Percentiles rank a stretch among this genome's conserved stretches.
These are phyloP conservation scores for Alauda arvensis DNA, from an alignment of 2,797 vertebrate species.

Conservation along the genomic window DNA sequence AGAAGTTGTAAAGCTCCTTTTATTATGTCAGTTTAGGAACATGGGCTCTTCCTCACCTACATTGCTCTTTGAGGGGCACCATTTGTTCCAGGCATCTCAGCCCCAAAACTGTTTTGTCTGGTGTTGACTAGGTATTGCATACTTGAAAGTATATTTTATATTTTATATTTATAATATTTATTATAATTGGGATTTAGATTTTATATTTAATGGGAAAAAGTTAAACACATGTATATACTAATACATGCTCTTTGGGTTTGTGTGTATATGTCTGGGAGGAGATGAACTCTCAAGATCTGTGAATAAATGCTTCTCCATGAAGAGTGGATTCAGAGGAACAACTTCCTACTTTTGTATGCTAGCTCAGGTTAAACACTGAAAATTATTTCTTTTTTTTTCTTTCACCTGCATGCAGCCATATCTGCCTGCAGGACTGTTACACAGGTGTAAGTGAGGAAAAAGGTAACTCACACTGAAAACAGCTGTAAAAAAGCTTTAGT, in stretches of 20 bases:
- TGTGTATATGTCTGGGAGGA: neutral
- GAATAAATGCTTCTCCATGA: neutral
- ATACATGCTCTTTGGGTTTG: neutral
- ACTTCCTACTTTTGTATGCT: neutral
- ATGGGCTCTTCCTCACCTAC: neutral
- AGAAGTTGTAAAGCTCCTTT: neutral
- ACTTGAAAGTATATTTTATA: neutral
- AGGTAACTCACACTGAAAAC: neutral
- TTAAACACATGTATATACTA: neutral
- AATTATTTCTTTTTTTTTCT: neutral
- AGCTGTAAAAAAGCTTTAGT: neutral
- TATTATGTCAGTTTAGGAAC: neutral
- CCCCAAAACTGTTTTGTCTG: neutral
- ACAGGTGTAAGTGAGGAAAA: neutral
- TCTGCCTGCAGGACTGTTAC: neutral
- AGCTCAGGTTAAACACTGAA: neutral
- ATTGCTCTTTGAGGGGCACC: neutral
- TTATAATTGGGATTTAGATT: neutral
- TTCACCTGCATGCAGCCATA: neutral
- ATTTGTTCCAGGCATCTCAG: neutral
- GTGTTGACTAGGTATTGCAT: neutral
- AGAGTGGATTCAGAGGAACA: neutral
- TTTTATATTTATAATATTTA: too few species aligned
- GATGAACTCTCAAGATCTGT: neutral
- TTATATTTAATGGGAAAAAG: neutral